phyloP scores from a whole-genome alignment of 2,797 vertebrate genomes.

The Phalanger gymnotis region DNA sequence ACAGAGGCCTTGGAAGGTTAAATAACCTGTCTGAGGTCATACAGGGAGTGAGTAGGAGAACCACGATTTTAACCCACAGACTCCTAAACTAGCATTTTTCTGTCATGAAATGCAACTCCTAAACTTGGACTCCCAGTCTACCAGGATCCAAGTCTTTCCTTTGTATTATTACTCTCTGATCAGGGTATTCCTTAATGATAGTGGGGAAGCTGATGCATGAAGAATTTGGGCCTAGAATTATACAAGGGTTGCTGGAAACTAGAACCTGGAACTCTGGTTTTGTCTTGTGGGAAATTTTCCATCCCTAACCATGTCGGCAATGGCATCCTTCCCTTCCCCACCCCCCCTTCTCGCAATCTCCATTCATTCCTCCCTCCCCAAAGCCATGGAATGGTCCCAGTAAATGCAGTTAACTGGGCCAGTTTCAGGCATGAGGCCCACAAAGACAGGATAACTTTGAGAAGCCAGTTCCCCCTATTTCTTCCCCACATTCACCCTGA shows the following conservation, averaged over 20 bases:
- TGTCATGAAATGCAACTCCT: not conserved
- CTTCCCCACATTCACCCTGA: not conserved
- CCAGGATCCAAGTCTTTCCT: not conserved
- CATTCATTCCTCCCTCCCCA: too few relatives aligned
- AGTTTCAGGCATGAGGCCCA: not conserved
- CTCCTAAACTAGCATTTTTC: not conserved
- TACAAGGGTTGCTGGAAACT: not conserved
- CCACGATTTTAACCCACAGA: not conserved
- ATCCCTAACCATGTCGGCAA: not conserved
- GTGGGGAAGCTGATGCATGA: not conserved
- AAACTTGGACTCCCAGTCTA: not conserved
- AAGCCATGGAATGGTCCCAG: not conserved
- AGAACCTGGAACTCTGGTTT: not conserved
- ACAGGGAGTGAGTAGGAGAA: not conserved
- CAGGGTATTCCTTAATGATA: not conserved
- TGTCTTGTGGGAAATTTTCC: not conserved
- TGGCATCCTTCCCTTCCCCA: not conserved
- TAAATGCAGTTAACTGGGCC: too few relatives aligned
- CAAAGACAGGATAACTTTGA: not conserved
- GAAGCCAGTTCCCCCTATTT: not conserved
- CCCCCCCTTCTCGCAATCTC: fast-evolving
- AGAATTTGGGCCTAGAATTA: not conserved
- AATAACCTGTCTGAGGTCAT: not conserved
- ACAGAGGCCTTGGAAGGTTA: not conserved
- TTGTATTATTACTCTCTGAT: not conserved